phyloP scores from a whole-genome alignment of 2,797 vertebrate species.

The Ataeniobius toweri region DNA sequence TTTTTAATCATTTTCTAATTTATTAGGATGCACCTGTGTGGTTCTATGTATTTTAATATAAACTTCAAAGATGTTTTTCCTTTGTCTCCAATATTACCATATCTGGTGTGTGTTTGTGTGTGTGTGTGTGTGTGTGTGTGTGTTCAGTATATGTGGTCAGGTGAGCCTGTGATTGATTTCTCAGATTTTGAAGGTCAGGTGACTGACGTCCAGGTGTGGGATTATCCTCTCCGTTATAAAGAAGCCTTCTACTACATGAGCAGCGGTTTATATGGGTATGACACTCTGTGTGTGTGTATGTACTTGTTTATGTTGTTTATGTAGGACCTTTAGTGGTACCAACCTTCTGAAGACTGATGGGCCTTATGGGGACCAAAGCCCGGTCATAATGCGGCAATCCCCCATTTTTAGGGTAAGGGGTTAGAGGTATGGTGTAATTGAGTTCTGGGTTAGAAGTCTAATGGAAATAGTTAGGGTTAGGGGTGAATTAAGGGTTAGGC shows the following conservation, averaged over 20 bases:
- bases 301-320: background rate
- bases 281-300: conserved; percentile 17
- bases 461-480: background rate
- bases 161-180: conserved; percentile 44
- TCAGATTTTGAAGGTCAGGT: conserved; percentile 58
- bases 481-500: background rate
- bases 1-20: background rate
- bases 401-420: no score
- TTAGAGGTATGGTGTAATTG: background rate
- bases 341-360: background rate
- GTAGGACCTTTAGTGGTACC: background rate
- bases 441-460: background rate
- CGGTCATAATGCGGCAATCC: no score
- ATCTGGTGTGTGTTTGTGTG: conserved; percentile 15
- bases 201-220: conserved; percentile 70
- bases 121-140: conserved; percentile 43
- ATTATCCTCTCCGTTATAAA: conserved; percentile 52
- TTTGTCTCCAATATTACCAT: background rate
- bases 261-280: conserved; percentile 24
- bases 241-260: conserved; percentile 55
- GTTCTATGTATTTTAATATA: background rate
- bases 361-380: no score
- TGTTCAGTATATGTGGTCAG: conserved; percentile 46
- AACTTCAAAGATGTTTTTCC: background rate
- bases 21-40: background rate